Percentiles rank a stretch among this genome's conserved stretches.
Conservation (phyloP, 1,140 invertebrate species). For the Psilanteris sp. region DNA sequence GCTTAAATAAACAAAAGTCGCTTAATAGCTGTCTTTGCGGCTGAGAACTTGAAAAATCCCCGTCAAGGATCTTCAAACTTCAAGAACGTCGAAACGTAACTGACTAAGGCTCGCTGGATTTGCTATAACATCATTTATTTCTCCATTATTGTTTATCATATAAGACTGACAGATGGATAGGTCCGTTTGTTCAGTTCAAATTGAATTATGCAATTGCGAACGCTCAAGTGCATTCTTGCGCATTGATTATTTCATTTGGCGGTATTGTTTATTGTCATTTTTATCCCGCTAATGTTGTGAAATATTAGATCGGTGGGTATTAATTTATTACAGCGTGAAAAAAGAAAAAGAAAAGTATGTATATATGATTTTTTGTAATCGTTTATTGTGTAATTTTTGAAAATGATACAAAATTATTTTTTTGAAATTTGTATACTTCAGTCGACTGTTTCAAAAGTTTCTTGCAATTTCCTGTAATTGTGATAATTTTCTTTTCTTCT, state of each 20-base stretch:
- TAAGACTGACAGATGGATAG: constrained; percentile 64
- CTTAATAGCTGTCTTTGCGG: constrained; percentile 28
- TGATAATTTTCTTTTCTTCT: too few species aligned
- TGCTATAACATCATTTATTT: constrained; percentile 41
- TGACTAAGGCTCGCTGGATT: constrained; percentile 35
- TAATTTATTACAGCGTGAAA: too few species aligned
- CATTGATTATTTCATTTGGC: too few species aligned
- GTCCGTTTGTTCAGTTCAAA: constrained; percentile 67
- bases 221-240: constrained; percentile 32
- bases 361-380: too few species aligned
- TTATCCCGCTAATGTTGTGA: too few species aligned
- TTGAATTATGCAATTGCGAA: constrained; percentile 57
- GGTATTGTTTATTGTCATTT: constrained; percentile 11
- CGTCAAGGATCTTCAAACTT: constrained; percentile 46
- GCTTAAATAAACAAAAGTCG: constrained; percentile 55
- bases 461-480: too few species aligned
- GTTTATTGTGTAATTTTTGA: too few species aligned
- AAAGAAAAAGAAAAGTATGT: too few species aligned
- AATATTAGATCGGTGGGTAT: too few species aligned
- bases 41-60: constrained; percentile 36
- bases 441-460: too few species aligned
- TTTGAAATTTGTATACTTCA: too few species aligned
- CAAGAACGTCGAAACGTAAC: constrained; percentile 40
- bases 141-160: constrained; percentile 17
- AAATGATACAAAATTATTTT: too few species aligned